Conservation (phyloP, 1,140 invertebrate species). For the Araneus ventricosus region DNA sequence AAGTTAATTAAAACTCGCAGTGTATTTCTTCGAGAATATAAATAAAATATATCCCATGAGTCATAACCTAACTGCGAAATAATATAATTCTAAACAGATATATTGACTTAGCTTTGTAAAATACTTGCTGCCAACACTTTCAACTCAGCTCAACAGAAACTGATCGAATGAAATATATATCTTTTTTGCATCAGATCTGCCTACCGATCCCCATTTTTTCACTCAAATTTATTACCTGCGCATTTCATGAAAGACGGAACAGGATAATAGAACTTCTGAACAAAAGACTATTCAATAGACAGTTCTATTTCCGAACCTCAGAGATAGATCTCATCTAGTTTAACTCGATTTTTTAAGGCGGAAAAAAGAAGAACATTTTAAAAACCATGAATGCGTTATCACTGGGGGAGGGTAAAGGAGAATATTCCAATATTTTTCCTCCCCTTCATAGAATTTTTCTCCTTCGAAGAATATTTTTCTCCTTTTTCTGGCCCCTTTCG, state of each 20-base stretch:
- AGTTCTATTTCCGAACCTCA: constrained; percentile 5
- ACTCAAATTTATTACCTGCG: constrained; percentile 37
- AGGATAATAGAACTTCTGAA: constrained; percentile 23
- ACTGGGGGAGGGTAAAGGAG: neutral
- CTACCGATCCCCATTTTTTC: neutral
- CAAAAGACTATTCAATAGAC: constrained; percentile 5
- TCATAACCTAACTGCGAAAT: too few relatives aligned
- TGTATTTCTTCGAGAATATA: too few relatives aligned
- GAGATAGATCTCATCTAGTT: constrained; percentile 19
- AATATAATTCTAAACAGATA: too few relatives aligned
- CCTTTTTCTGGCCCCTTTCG: neutral
- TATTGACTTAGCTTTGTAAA: too few relatives aligned
- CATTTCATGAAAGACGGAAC: neutral
- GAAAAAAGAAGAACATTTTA: neutral
- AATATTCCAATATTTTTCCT: constrained; percentile 36
- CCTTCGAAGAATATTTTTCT: constrained; percentile 7
- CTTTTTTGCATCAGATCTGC: neutral
- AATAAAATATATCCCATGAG: too few relatives aligned
- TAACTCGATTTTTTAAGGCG: neutral
- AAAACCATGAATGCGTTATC: constrained; percentile 49
- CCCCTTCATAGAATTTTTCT: neutral
- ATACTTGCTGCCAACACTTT: too few relatives aligned
- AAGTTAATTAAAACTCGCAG: too few relatives aligned
- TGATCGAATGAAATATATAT: neutral
- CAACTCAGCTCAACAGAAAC: neutral